Base-by-base conservation (phyloP, 2,113 vertebrate genomes). In the Astur gentilis region DNA sequence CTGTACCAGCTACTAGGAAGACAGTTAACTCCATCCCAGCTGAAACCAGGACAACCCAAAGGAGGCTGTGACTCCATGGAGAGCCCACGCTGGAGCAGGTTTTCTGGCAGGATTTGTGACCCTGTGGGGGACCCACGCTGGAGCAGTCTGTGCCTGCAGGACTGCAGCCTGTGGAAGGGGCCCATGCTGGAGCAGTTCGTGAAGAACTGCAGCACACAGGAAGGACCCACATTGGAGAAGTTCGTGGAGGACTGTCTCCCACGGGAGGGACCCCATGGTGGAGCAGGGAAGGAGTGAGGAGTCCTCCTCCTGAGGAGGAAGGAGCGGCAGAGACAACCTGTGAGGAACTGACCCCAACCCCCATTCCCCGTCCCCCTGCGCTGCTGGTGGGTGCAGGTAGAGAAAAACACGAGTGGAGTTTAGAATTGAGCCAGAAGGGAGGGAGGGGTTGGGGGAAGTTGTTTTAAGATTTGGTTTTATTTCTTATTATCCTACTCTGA, bases 311-410 rank as follows among this genome's bases (percentile, higher is more conserved):
- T 50, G 36, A 80, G 25, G 32, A 44, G 32, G 23, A 27, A 66
- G 23, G 19, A 44, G 18, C 1, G 0, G 9, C 31, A 65, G 40
- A 67, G 16, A 45, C 26, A 36, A 36, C 0, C 0, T 14, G 26
- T 67, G 40, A 16, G 19, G 32, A 82, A 38, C 34, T 38, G 36
- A 72, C 8, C 7, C 1, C 9, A 50, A 19, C 5, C 5, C 9
- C 9, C 7, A 19, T 18, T 69, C 13, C 65, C 16, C 1, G 0
- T 40, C 6, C 15, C 15, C 47, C 52, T 67, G 40, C 3, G 3
- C 15, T 2, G 2, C 29, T 3, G 2, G 2, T 3, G 4, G 13
- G 2, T 45, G 13, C 20, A 64, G 11, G 3, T 3, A 36, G 26
- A 55, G 16, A 55, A 6, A 64, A 54, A 10, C 1, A 1, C 3